These are phyloP conservation scores for Maniola hyperantus DNA, from an alignment of 2,888 invertebrate genomes.

Conservation along the genomic window DNA sequence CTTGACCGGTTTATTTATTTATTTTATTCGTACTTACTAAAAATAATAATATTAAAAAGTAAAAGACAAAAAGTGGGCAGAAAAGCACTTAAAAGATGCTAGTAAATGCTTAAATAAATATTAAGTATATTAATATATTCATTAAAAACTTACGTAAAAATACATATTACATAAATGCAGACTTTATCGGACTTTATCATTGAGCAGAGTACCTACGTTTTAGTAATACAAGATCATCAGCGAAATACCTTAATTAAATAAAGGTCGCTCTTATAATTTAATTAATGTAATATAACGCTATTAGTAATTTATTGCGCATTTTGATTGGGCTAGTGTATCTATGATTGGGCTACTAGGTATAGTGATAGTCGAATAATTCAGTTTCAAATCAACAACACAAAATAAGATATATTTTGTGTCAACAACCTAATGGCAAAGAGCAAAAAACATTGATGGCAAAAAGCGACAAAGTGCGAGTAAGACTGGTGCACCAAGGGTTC, in stretches of 20 bases:
- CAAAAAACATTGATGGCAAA: too few species aligned
- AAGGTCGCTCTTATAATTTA: not conserved
- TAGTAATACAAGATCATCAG: not conserved
- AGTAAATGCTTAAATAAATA: too few species aligned
- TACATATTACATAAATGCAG: too few species aligned
- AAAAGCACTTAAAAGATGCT: too few species aligned
- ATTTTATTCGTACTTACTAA: too few species aligned
- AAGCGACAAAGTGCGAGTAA: too few species aligned
- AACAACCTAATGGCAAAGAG: not conserved
- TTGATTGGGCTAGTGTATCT: not conserved
- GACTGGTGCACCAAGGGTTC: too few species aligned
- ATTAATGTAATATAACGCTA: not conserved
- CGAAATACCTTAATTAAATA: not conserved
- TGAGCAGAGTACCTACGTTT: not conserved
- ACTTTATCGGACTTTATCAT: not conserved
- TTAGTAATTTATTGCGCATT: not conserved
- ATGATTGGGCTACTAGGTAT: not conserved
- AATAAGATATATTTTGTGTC: not conserved
- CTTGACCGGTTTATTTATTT: too few species aligned
- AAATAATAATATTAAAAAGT: too few species aligned
- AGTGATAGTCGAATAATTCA: not conserved
- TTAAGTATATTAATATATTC: too few species aligned
- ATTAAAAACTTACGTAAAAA: too few species aligned
- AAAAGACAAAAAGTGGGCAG: too few species aligned
- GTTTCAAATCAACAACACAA: not conserved